Conservation (phyloP, 2,797 vertebrate genomes). For the Syngnathus acus region DNA sequence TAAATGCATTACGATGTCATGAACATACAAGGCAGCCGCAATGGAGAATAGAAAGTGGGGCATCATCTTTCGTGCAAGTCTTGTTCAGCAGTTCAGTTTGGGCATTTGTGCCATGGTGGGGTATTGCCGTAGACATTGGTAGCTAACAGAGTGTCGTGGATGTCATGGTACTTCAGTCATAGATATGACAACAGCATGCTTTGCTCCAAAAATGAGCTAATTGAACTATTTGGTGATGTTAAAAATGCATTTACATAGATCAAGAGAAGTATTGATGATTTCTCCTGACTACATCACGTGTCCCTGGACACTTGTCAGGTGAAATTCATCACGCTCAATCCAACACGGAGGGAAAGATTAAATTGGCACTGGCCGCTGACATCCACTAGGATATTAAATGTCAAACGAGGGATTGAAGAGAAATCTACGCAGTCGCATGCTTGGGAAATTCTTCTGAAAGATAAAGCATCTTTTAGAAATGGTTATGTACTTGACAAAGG, state of each 20-base stretch:
- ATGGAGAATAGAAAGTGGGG: background rate
- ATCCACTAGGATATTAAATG: background rate
- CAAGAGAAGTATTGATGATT: background rate
- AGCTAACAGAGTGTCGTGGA: too few species aligned
- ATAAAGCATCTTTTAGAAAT: background rate
- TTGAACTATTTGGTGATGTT: background rate
- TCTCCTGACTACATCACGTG: background rate
- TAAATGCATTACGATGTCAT: slow-evolving; percentile 11
- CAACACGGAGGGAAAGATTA: background rate
- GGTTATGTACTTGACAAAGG: background rate
- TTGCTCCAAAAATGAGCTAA: too few species aligned
- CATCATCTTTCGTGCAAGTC: too few species aligned
- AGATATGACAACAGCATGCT: too few species aligned
- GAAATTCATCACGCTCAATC: background rate
- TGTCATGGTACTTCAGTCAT: too few species aligned
- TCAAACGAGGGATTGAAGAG: background rate
- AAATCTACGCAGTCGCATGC: background rate
- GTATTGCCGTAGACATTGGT: too few species aligned
- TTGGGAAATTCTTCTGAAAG: background rate
- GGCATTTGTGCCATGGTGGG: too few species aligned
- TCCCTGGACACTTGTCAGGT: background rate
- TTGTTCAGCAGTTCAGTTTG: too few species aligned
- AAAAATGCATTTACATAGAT: background rate
- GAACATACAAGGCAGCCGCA: slow-evolving; percentile 14
- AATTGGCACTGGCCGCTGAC: background rate